These are phyloP conservation scores for Acrossocheilus fasciatus DNA, from an alignment of 2,797 vertebrate species.

Conservation along the genomic window DNA sequence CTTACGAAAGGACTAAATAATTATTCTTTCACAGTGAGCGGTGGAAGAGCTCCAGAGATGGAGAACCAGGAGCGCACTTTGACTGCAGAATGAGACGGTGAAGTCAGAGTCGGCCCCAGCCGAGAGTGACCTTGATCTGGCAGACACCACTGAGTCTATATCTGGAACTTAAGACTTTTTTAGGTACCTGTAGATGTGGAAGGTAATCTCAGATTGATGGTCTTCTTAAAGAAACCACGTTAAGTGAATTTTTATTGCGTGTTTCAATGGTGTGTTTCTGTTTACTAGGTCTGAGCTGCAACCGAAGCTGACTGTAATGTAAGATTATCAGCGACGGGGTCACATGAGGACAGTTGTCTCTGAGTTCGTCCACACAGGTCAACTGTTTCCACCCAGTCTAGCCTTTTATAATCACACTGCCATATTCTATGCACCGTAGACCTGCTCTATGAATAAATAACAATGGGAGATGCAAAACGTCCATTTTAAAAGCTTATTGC, in stretches of 20 bases:
- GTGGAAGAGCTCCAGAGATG: constrained; percentile 73
- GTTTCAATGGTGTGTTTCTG: background rate
- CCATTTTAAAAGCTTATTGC: constrained; percentile 21
- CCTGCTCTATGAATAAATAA: constrained; percentile 26
- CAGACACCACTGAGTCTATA: constrained; percentile 38
- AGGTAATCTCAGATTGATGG: constrained; percentile 11
- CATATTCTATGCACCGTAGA: constrained; percentile 25
- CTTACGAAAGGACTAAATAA: constrained; percentile 87
- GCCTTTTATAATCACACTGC: constrained; percentile 47
- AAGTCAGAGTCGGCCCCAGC: constrained; percentile 23
- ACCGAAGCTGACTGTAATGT: constrained; percentile 33
- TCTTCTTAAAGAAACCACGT: background rate
- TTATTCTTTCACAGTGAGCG: constrained; percentile 79
- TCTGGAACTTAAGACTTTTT: constrained; percentile 37
- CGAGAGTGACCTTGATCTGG: constrained; percentile 39
- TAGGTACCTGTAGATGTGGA: constrained; percentile 14
- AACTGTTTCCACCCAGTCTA: constrained; percentile 53
- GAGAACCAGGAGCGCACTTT: constrained; percentile 68
- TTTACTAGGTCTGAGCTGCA: background rate
- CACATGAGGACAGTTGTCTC: constrained; percentile 53
- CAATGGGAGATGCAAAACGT: background rate
- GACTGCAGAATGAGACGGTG: constrained; percentile 54
- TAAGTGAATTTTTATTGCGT: background rate
- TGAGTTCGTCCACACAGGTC: constrained; percentile 47
- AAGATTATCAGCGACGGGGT: constrained; percentile 46